Base-by-base conservation (phyloP, 2,888 invertebrate genomes). In the Pristionchus japonicus region DNA sequence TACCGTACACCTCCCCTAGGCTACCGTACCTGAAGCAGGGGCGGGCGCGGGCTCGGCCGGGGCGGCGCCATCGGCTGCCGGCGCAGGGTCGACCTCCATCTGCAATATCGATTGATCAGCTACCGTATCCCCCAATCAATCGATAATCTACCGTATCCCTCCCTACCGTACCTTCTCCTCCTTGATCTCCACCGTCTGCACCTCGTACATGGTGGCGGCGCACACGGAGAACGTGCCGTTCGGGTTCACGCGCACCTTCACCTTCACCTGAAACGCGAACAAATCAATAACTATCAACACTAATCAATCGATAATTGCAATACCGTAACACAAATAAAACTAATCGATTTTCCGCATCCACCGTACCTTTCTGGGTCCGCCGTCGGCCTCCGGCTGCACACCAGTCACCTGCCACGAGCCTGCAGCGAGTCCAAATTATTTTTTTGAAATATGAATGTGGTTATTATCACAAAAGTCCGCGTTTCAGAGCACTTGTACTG, bases 161-260 rank as follows among this genome's bases (percentile, higher is more conserved):
- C 77, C n/a, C 77, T 43, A n/a, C 43, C 37, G 27, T 49, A 37
- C 52, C 86, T 77, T 64, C 57, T 87, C 88, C 77, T 92, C 93
- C 77, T 95, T 94, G 80, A 80, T 57, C 40, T 83, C 89, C 23
- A 91, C 91, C 40, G 89, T 67, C 93, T 88, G 90, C 67, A 94
- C 94, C 90, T 95, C 95, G 87, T 94, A 93, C 88, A 97, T 95
- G 0, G 97, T 96, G 7, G 99, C 99, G 87, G 97, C 97, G 20
- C 97, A 96, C 40, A 99, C 96, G 20, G 96, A 96, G 94, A 99
- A 96, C 89, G 98, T 96, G 86, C 99, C 99, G 95, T 99, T 97
- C 85, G 97, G 96, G 95, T 98, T 98, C 88, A 99, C 96, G 92
- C 98, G 96, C 11, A 98, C 97, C 96, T 98, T 99, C 7, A 99